Evolutionary conservation across 1,140 invertebrate species (phyloP), one percentile per base, ranked within the genome.

Genomic region (Hypothenemus hampei): DNA sequence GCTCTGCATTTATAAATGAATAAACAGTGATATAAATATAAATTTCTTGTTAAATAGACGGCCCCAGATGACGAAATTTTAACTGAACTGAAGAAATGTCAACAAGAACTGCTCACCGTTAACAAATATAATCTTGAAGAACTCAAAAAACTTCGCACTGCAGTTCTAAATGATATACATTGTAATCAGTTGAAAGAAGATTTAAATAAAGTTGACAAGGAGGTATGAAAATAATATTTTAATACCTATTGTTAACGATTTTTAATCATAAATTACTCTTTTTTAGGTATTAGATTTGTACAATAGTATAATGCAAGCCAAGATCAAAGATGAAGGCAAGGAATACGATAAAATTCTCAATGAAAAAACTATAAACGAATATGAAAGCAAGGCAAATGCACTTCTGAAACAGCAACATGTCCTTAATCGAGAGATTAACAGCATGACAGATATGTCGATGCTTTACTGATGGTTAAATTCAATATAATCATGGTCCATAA

Each of bases 61-160:
- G 45, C 40, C 21, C 55, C 85, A 3, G 84, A 88, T 60, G 91
- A 95, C 72, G 90, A 94, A 69, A 89, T 95, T 64, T 69, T 92
- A 47, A 69, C 78, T 6, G 91, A 94, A 75, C 85, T 95, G 20
- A 87, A 87, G 70, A 80, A 86, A 60, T 90, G 90, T 63, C 88
- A 92, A 62, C 79, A 86, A 46, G 89, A 93, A 70, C 72, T 94
- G 1, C 78, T 79, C 37, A 78, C 77, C 0, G 72, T 90, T 5
- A 80, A 84, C 36, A 77, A 80, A 67, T 83, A 85, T 51, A 90
- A 90, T 66, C 76, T 82, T 43, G 71, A 73, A 11, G 81, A 86
- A 58, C 69, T 88, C 1, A 82, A 81, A 56, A 75, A 77, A 44
- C 61, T 91, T 2, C 67, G 80, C 1, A 69, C 72, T 21, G 70